Percentiles rank a stretch among this genome's conserved stretches.
These are phyloP conservation scores for Drosophila austrosaltans DNA, from an alignment of 2,888 invertebrate species.

Conservation along the genomic window DNA sequence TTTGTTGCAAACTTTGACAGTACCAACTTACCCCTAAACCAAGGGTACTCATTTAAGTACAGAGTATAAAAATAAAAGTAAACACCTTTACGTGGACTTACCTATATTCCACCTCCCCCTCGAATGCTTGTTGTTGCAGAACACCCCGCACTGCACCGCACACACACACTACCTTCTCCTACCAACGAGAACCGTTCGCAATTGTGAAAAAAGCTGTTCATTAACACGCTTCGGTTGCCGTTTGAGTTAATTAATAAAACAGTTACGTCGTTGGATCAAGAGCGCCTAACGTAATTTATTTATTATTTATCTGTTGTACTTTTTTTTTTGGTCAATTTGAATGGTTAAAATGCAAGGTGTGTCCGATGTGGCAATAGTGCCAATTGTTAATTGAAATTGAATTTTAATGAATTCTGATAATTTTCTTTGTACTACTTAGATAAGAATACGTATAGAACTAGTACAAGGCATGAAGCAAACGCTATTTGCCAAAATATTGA, in stretches of 20 bases:
- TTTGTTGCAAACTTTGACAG: too few species aligned
- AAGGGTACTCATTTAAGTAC: conserved; percentile 16
- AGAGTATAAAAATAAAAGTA: conserved; percentile 12
- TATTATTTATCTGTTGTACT: conserved; percentile 25
- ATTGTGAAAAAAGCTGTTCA: conserved; percentile 51
- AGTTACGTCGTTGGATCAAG: conserved; percentile 36
- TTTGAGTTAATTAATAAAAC: conserved; percentile 65
- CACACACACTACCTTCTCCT: neutral
- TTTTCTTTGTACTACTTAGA: conserved; percentile 16
- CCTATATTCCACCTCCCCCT: neutral
- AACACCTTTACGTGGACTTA: conserved; percentile 15
- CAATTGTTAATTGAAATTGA: conserved; percentile 14
- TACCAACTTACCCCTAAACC: neutral
- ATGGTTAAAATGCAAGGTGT: conserved; percentile 19
- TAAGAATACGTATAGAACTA: neutral
- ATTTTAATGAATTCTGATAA: conserved; percentile 5
- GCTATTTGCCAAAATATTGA: neutral
- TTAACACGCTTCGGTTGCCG: conserved; percentile 60
- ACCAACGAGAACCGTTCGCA: conserved; percentile 27
- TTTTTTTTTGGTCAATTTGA: conserved; percentile 32
- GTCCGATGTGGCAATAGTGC: conserved; percentile 14
- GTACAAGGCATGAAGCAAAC: conserved; percentile 8
- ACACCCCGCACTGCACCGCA: conserved; percentile 11
- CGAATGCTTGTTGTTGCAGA: conserved; percentile 48
- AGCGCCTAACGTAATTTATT: conserved; percentile 15